Base-by-base conservation (phyloP, 2,888 invertebrate genomes). In the Flexamia atlantica region DNA sequence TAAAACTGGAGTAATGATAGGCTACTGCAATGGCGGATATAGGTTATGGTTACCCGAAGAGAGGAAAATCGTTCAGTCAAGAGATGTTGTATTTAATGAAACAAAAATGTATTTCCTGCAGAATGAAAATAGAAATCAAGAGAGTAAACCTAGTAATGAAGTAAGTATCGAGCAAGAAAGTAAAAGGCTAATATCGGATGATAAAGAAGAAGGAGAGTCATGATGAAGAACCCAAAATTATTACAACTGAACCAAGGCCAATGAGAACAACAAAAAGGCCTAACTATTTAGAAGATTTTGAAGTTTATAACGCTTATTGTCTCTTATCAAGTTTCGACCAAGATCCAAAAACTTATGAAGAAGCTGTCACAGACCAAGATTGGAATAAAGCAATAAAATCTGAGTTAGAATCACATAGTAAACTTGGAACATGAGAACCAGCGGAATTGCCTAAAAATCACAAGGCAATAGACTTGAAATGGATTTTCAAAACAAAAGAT, bases 301-400 rank as follows among this genome's bases (percentile, higher is more conserved):
- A 85, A 60, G 40, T 85, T 0, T 85, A 85, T 30, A 36, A 46
- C 17, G 85, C 84, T 25, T 85, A 81, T 68, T 83, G 85, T 83
- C 30, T 82, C 2, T 25, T 85, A 20, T 25, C 85, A 10, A 53
- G 23, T 53, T n/a, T 53, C 28, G 20, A 57, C 9, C 84, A 81
- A n/a, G 30, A 57, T 10, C 85, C 84, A n/a, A 23, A 12, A 42
- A 74, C 74, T 28, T 86, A 83, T 70, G 76, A 86, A 60, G 81
- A 85, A 50, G 85, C 83, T 42, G 20, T 76, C 1, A 83, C 28
- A 17, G 23, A 17, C 40, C 10, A 57, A 57, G 83, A 83, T 4
- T 85, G 85, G 86, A 70, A 57, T 12, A 46, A 50, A 12, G 85
- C 85, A 14, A 85, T 85, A 0, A 20, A 64, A 5, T 72, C 20